phyloP scores from a whole-genome alignment of 37 sponge, comb jelly and placozoan species.

The Bolinopsis microptera region DNA sequence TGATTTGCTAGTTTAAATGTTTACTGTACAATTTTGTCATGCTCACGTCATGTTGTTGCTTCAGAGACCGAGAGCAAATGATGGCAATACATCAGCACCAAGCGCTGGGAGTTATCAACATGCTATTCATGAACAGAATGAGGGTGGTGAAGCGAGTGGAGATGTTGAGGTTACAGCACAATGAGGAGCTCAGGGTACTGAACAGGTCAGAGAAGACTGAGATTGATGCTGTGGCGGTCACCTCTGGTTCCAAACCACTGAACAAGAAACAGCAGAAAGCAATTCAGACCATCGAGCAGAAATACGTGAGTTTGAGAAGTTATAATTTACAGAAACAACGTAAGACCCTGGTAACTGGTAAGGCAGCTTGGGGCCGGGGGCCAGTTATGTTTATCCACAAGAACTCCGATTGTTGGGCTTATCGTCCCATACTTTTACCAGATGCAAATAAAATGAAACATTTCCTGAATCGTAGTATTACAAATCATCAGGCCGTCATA shows the following conservation, averaged over 20 bases:
- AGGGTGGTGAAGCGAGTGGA: background rate
- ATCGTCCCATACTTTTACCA: no score
- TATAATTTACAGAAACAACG: no score
- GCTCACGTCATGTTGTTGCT: background rate
- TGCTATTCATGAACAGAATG: constrained; percentile 31
- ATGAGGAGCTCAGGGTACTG: background rate
- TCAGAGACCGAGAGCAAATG: constrained; percentile 46
- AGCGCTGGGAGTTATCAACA: constrained; percentile 24
- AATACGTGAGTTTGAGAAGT: background rate
- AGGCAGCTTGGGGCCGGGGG: no score
- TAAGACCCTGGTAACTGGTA: no score
- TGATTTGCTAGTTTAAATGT: background rate
- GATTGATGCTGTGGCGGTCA: background rate
- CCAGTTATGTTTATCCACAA: no score
- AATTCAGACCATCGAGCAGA: background rate
- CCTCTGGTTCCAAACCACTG: background rate
- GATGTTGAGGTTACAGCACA: background rate
- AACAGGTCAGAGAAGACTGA: background rate
- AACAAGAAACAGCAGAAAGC: constrained; percentile 21
- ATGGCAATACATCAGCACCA: constrained; percentile 45
- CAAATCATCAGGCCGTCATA: background rate
- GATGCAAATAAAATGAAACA: no score
- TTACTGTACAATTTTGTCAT: background rate
- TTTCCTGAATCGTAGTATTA: no score
- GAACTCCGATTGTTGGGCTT: no score